A percentile compares a stretch with the other conserved stretches of the same genome.
phyloP scores from a whole-genome alignment of 2,113 vertebrate genomes.

The Perca fluviatilis region DNA sequence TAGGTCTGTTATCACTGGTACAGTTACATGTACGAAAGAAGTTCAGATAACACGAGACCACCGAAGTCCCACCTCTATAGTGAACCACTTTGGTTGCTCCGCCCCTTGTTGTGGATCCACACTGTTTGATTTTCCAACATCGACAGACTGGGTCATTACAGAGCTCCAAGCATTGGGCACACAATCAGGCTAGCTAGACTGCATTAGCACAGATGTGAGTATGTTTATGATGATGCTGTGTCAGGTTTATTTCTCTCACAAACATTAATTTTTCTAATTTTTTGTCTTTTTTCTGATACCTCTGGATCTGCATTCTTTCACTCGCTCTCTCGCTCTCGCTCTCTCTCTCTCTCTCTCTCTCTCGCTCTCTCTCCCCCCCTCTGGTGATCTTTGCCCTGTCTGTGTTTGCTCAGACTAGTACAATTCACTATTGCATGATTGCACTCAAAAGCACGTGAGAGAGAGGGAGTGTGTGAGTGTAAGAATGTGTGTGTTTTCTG shows the following conservation, averaged over 20 bases:
- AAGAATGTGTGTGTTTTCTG: slow-evolving; percentile 56
- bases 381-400: slow-evolving; percentile 74
- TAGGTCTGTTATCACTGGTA: background rate
- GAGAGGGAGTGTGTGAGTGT: slow-evolving; percentile 37
- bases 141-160: slow-evolving; percentile 45
- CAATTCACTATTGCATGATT: slow-evolving; percentile 72
- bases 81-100: slow-evolving; percentile 43
- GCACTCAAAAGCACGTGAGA: slow-evolving; percentile 62
- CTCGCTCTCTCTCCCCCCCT: slow-evolving; percentile 25
- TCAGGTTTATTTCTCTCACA: slow-evolving; percentile 7
- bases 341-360: background rate
- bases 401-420: slow-evolving; percentile 77
- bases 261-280: background rate
- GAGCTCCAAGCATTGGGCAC: slow-evolving; percentile 48
- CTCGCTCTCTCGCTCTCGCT: background rate
- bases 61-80: slow-evolving; percentile 23
- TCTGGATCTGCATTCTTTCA: background rate
- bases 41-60: slow-evolving; percentile 16
- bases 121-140: slow-evolving; percentile 63
- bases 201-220: slow-evolving; percentile 60
- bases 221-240: background rate
- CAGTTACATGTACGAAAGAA: slow-evolving; percentile 3
- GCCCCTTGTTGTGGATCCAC: slow-evolving; percentile 44
- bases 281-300: background rate
- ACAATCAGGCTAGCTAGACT: slow-evolving; percentile 31